Evolutionary conservation across 2,113 vertebrate genomes (phyloP).

Genomic region (Triplophysa siluroides): DNA sequence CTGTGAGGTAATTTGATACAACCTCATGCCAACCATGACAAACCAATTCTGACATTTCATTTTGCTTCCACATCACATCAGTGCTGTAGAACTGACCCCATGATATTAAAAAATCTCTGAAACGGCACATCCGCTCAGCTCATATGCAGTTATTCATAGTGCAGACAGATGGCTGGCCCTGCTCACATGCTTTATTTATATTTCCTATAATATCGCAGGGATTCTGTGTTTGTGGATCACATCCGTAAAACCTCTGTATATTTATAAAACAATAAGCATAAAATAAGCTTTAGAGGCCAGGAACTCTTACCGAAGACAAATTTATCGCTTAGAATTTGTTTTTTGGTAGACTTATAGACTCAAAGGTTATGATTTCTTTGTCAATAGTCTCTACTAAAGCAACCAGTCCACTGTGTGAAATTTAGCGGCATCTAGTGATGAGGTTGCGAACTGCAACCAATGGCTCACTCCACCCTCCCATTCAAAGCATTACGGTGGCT

Average conservation of each 20-base stretch:
- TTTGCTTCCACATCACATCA: constrained; percentile 43
- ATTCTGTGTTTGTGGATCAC: background rate
- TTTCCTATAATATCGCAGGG: background rate
- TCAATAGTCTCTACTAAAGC: background rate
- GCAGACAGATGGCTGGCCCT: constrained; percentile 37
- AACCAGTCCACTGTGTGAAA: too few relatives aligned
- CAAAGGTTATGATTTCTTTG: background rate
- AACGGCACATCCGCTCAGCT: background rate
- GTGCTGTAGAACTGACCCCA: constrained; percentile 8
- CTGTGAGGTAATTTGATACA: constrained; percentile 45
- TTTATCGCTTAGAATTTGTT: background rate
- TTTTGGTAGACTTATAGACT: too few relatives aligned
- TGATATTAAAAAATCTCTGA: constrained; percentile 31
- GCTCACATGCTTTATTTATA: background rate
- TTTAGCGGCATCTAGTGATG: too few relatives aligned
- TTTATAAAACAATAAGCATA: background rate
- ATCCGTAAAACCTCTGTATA: background rate
- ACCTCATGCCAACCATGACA: constrained; percentile 50
- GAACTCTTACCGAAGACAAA: background rate
- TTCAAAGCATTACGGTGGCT: too few relatives aligned
- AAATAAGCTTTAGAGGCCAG: background rate
- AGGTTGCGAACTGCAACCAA: too few relatives aligned
- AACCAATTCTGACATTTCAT: constrained; percentile 59
- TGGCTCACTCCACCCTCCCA: too few relatives aligned
- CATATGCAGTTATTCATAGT: constrained; percentile 17